These are phyloP conservation scores for Notoglanidium macrostoma DNA, from an alignment of 2,797 vertebrate species.

Conservation along the genomic window DNA sequence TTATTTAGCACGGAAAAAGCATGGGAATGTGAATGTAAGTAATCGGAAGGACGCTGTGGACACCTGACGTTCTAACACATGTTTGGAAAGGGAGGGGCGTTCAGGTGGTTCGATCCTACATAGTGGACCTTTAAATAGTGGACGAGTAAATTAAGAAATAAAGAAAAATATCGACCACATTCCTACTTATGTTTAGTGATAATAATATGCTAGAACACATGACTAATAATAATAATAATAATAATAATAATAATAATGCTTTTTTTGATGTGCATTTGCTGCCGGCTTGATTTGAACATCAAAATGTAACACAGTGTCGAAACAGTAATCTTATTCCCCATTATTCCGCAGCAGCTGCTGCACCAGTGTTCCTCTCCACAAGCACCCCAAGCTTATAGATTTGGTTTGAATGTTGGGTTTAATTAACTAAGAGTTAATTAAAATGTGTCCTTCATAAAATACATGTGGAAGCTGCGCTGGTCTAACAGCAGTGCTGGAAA, in stretches of 20 bases:
- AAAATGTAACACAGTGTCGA: background rate
- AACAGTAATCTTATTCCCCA: slow-evolving; percentile 11
- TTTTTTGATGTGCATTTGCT: background rate
- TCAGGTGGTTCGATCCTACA: too few species aligned
- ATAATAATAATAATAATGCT: background rate
- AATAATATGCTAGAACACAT: background rate
- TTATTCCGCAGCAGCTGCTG: slow-evolving; percentile 10
- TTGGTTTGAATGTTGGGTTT: slow-evolving; percentile 24
- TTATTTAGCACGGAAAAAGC: too few species aligned
- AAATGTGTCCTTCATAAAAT: slow-evolving; percentile 30
- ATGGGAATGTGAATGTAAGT: too few species aligned
- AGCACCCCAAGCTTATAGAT: slow-evolving; percentile 26
- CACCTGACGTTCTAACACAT: too few species aligned
- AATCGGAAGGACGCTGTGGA: too few species aligned
- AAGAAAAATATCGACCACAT: background rate
- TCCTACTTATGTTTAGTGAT: background rate
- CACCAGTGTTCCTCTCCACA: background rate
- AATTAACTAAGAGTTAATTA: slow-evolving; percentile 34
- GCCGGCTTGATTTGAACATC: background rate
- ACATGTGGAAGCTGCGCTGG: slow-evolving; percentile 6
- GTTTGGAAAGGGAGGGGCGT: too few species aligned
- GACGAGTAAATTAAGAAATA: background rate
- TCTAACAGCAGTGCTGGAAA: slow-evolving; percentile 22
- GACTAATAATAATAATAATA: background rate
- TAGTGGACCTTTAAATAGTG: background rate